These are phyloP conservation scores for Agriopis leucophaearia DNA, from an alignment of 2,888 invertebrate species.

Conservation along the genomic window DNA sequence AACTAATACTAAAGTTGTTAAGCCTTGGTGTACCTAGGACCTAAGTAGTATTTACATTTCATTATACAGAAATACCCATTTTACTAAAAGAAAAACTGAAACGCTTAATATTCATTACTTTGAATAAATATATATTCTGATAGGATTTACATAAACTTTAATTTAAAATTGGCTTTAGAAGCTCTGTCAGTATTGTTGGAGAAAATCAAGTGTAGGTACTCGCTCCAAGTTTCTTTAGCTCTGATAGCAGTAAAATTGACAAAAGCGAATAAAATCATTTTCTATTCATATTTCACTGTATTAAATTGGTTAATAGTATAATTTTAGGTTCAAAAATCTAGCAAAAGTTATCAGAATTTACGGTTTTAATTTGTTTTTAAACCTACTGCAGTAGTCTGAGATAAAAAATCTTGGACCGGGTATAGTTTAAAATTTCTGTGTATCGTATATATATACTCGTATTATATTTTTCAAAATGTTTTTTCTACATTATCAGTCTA, in stretches of 20 bases:
- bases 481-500: background rate
- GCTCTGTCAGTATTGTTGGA: conserved; percentile 6
- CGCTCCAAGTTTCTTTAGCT: too few relatives aligned
- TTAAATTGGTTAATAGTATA: too few relatives aligned
- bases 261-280: too few relatives aligned
- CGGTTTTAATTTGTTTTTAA: background rate
- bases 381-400: too few relatives aligned
- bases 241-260: too few relatives aligned
- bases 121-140: conserved; percentile 13
- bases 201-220: background rate
- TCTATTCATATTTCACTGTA: too few relatives aligned
- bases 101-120: conserved; percentile 20
- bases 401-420: background rate
- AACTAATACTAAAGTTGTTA: conserved; percentile 16
- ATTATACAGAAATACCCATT: conserved; percentile 19
- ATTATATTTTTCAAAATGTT: background rate
- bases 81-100: conserved; percentile 16
- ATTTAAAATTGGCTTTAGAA: conserved; percentile 20
- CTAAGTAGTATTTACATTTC: conserved; percentile 24
- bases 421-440: background rate
- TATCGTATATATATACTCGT: background rate
- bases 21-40: conserved; percentile 6
- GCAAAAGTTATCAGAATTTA: too few relatives aligned
- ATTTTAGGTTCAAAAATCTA: too few relatives aligned
- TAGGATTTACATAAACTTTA: conserved; percentile 21